Percentiles rank a stretch among this genome's conserved stretches.
Conservation (phyloP, 2,888 invertebrate species). For the Selenia dentaria region DNA sequence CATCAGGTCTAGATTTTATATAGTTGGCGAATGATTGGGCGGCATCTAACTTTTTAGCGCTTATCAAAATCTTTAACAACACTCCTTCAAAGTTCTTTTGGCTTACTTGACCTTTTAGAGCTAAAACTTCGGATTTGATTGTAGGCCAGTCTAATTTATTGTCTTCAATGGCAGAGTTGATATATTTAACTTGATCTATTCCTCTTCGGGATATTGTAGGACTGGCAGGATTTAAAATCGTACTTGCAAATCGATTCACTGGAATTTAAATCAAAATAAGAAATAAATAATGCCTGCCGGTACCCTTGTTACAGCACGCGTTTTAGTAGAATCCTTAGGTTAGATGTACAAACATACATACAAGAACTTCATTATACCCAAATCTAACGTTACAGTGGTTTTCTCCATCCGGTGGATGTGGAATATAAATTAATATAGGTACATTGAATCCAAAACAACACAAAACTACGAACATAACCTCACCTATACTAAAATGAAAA, state of each 20-base stretch:
- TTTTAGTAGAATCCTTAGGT: no score
- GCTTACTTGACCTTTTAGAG: conserved; percentile 61
- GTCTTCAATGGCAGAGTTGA: conserved; percentile 49
- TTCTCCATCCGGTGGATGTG: no score
- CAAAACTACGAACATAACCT: no score
- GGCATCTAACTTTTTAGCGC: conserved; percentile 64
- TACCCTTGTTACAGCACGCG: no score
- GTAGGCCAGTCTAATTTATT: conserved; percentile 60
- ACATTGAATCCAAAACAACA: no score
- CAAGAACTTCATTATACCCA: no score
- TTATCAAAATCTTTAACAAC: conserved; percentile 81
- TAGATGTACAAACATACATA: no score
- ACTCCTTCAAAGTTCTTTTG: conserved; percentile 85
- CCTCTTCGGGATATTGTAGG: conserved; percentile 10
- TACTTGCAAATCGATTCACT: conserved; percentile 37
- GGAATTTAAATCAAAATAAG: conserved; percentile 33
- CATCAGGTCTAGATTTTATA: conserved; percentile 70
- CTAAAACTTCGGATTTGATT: conserved; percentile 68
- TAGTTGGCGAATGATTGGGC: conserved; percentile 85
- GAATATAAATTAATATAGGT: no score
- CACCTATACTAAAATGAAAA: no score
- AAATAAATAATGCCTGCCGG: no score
- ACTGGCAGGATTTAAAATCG: conserved; percentile 23
- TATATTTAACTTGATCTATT: conserved; percentile 56
- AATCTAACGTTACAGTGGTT: no score